A percentile compares a stretch with the other conserved stretches of the same genome.
Evolutionary conservation across 2,888 invertebrate genomes (phyloP).

Genomic region (Polydrusus cervinus): DNA sequence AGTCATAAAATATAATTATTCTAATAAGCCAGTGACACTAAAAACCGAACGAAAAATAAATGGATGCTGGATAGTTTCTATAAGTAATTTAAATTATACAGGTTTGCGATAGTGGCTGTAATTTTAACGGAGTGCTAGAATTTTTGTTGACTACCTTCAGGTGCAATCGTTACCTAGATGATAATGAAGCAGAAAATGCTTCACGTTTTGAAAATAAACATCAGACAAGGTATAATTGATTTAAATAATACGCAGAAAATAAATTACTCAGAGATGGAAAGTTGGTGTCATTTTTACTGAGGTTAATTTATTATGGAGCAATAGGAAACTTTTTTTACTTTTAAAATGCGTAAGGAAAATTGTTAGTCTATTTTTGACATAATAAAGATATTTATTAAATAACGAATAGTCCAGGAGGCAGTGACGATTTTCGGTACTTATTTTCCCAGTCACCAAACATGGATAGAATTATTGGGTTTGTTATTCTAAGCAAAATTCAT

Average conservation of each 20-base stretch:
- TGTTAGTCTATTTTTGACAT: no score
- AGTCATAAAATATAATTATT: slow-evolving; percentile 33
- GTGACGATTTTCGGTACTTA: no score
- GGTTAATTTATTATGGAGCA: no score
- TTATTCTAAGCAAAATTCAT: no score
- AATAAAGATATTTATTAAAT: no score
- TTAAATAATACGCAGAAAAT: not conserved
- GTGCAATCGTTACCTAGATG: slow-evolving; percentile 17
- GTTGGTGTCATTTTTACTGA: no score
- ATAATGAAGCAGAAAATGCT: slow-evolving; percentile 14
- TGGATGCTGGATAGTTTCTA: slow-evolving; percentile 2
- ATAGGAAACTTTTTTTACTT: no score
- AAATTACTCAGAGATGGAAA: no score
- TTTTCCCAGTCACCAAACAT: no score
- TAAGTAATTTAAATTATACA: slow-evolving; percentile 25
- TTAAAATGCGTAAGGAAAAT: no score
- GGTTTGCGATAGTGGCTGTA: not conserved
- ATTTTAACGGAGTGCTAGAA: slow-evolving; percentile 32
- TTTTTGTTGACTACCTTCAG: slow-evolving; percentile 22
- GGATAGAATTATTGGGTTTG: no score
- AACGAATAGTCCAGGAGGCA: no score
- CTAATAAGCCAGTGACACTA: slow-evolving; percentile 23
- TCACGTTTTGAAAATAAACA: slow-evolving; percentile 4
- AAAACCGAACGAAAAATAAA: slow-evolving; percentile 31
- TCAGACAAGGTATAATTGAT: not conserved